Conservation (phyloP, 1,140 invertebrate species). For the Apolygus lucorum region DNA sequence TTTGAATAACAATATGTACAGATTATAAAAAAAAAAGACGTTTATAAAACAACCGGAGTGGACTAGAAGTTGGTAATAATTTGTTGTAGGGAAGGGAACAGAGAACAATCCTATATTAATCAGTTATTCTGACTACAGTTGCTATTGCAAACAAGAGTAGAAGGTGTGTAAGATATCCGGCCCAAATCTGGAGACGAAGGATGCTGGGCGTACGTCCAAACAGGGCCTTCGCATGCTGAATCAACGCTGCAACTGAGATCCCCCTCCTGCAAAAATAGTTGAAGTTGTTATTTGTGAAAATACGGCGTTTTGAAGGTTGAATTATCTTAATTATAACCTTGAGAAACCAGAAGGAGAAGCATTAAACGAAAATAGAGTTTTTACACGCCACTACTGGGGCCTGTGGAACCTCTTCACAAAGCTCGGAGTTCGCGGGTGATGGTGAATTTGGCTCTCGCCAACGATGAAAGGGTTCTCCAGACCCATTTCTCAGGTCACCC, state of each 20-base stretch:
- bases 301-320: no score
- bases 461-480: no score
- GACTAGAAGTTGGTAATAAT: constrained; percentile 15
- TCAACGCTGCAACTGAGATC: constrained; percentile 53
- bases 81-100: background rate
- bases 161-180: constrained; percentile 11
- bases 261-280: constrained; percentile 47
- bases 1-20: no score
- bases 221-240: constrained; percentile 46
- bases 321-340: no score
- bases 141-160: constrained; percentile 22
- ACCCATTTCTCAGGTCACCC: no score
- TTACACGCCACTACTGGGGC: no score
- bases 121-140: constrained; percentile 23
- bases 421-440: no score
- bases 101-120: background rate
- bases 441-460: no score
- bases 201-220: background rate
- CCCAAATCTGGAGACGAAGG: background rate
- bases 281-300: no score
- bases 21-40: constrained; percentile 11
- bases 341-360: constrained; percentile 27
- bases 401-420: no score
- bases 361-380: constrained; percentile 21
- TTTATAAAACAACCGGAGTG: constrained; percentile 18